Percentiles rank a stretch among this genome's conserved stretches.
phyloP scores from a whole-genome alignment of 2,888 invertebrate genomes.

The Reticulitermes lucifugus region DNA sequence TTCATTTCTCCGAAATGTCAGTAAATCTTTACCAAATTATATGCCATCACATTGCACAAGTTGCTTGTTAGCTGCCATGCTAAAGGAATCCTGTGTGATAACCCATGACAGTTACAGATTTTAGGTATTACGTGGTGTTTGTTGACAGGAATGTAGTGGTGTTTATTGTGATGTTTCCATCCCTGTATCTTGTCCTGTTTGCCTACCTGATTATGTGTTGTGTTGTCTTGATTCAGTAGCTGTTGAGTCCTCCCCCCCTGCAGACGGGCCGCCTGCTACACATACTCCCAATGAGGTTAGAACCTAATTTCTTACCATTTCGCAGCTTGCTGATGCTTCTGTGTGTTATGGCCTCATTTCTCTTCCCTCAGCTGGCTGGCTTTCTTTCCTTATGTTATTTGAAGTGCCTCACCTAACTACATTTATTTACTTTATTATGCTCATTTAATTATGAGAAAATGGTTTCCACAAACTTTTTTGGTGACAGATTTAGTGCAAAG shows the following conservation, averaged over 20 bases:
- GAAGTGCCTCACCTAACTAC: too few species aligned
- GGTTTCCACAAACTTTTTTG: too few species aligned
- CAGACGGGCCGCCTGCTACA: slow-evolving; percentile 49
- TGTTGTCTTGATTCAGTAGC: slow-evolving; percentile 48
- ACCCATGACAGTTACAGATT: not conserved
- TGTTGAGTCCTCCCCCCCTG: slow-evolving; percentile 47
- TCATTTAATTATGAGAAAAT: too few species aligned
- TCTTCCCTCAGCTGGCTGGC: not conserved
- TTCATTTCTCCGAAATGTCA: too few species aligned
- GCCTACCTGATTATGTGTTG: slow-evolving; percentile 37
- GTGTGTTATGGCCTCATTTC: not conserved
- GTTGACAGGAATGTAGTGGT: slow-evolving; percentile 6
- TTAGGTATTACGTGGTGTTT: not conserved
- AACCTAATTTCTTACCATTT: slow-evolving; percentile 41
- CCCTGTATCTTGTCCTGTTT: not conserved
- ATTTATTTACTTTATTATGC: too few species aligned
- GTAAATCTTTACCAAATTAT: too few species aligned
- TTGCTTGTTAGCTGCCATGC: too few species aligned
- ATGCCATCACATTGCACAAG: too few species aligned
- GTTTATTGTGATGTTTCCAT: not conserved
- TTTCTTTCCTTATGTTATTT: not conserved
- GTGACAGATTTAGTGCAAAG: too few species aligned
- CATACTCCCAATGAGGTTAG: slow-evolving; percentile 49
- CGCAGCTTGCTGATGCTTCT: not conserved
- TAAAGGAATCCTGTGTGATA: too few species aligned